A percentile compares a stretch with the other conserved stretches of the same genome.
These are phyloP conservation scores for Manduca sexta DNA, from an alignment of 1,140 invertebrate genomes.

Conservation along the genomic window DNA sequence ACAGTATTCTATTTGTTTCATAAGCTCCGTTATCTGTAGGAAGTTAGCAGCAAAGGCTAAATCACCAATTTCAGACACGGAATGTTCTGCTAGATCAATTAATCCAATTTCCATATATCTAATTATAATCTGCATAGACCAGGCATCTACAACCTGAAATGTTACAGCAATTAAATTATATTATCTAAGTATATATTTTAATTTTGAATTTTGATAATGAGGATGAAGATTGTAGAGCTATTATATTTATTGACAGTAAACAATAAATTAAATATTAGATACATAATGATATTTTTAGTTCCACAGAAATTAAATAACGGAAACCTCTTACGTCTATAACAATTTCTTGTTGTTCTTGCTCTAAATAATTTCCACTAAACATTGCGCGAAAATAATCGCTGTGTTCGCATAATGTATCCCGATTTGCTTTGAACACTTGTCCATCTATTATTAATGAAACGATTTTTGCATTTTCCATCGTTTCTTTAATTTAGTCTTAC, in stretches of 20 bases:
- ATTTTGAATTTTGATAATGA: no score
- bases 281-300: background rate
- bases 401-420: constrained; percentile 45
- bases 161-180: no score
- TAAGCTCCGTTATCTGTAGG: constrained; percentile 54
- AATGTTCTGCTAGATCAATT: constrained; percentile 45
- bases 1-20: constrained; percentile 54
- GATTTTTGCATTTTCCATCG: constrained; percentile 20
- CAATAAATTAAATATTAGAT: background rate
- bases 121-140: constrained; percentile 49
- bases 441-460: constrained; percentile 36
- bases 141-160: constrained; percentile 49
- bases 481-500: background rate
- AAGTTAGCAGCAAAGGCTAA: constrained; percentile 47
- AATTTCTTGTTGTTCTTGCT: constrained; percentile 48
- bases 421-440: constrained; percentile 42
- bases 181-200: no score
- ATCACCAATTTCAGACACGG: constrained; percentile 32
- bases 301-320: no score
- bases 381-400: constrained; percentile 66
- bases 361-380: constrained; percentile 60
- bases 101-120: constrained; percentile 52
- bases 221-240: no score
- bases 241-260: no score
- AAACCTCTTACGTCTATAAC: constrained; percentile 52